Base-by-base conservation (phyloP, 53 echinoderm and acorn worm species). In the Paelopatides confundens region DNA sequence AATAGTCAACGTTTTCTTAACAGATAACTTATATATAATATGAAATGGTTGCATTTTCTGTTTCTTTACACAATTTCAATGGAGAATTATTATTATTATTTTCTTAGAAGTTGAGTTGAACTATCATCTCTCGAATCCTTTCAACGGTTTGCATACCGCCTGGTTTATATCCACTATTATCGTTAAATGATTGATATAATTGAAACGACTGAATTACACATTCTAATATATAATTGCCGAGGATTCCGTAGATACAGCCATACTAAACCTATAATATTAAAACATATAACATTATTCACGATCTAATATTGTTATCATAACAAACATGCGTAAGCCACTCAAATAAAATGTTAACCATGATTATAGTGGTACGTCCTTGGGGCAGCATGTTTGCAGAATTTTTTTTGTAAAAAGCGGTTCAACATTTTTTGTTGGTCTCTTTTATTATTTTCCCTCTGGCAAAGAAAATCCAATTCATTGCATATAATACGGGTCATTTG, bases 401-500 rank as follows among this genome's bases (percentile, higher is more conserved):
- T 40, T 10, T 43, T 43, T 43, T 43, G 43, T 43, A 43, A 43
- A 58, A 58, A 58, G 18, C 58, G 21, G 58, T 58, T 58, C 58
- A 21, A 58, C 6, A 21, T 54, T 58, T 58, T 21, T 21, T 18
- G 7, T 67, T 31, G 11, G 7, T 35, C 67, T 24, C 67, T n/a
- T 54, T 2, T 54, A 29, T 67, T 67, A 29, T 35, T 11, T 13
- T 30, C 68, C 68, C 68, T 67, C 68, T 35, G 68, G 68, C 68
- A 35, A 67, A 67, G 58, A n/a, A 35, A 35, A 67, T 35, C 52
- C 79, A 50, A 79, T 79, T 79, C 79, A 79, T 79, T 33, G 79
- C 51, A 18, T 52, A 79, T 79, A 21, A 79, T 48, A 52, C 79
- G 79, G 79, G 79, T 79, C 79, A 79, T 34, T 79, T 53, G 51